Base-by-base conservation (phyloP, 1,140 invertebrate genomes). In the Ylistrum balloti region DNA sequence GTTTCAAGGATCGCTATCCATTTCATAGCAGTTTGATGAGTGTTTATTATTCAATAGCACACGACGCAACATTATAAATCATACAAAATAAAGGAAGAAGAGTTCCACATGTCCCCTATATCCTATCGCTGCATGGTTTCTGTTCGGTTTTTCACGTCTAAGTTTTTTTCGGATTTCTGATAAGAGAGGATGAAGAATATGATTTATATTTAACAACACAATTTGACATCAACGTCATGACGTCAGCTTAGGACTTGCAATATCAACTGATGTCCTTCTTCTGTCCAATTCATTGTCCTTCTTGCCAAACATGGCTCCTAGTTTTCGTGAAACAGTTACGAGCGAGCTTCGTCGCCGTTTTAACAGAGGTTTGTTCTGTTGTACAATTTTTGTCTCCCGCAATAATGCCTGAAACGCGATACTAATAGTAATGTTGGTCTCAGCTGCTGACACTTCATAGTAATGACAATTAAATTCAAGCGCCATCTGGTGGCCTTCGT, bases 381-480 rank as follows among this genome's bases (percentile, higher is more conserved):
- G 98, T 0, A 97, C 97, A 10, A 98, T 97, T 41, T 97, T 96
- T 0, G 98, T 97, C 95, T 98, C 98, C 48, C 95, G 87, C 33
- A 96, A 91, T 10, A 98, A 96, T 13, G 97, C 97, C 93, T 98
- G 98, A 96, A 98, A 98, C 0, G 98, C 98, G 86, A 98, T 96
- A 48, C 97, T 97, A 0, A 98, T 98, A 33, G 98, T 98, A 0
- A 98, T 97, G 89, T 97, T 97, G 95, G 97, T 98, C 94, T 98
- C 98, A 22, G 98, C 98, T 20, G 98, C 98, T 88, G 98, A 98
- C 89, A 98, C 98, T 96, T 98, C 98, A 95, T 98, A 98, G 95
- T 98, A 98, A 94, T 98, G 98, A 95, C 98, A 98, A 22, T 98
- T 97, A 94, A 97, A 98, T 87, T 97, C 97, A 87, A 98, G 95